Evolutionary conservation across 2,797 vertebrate species (phyloP).

Genomic region (Lepidocolaptes lacrymiger): DNA sequence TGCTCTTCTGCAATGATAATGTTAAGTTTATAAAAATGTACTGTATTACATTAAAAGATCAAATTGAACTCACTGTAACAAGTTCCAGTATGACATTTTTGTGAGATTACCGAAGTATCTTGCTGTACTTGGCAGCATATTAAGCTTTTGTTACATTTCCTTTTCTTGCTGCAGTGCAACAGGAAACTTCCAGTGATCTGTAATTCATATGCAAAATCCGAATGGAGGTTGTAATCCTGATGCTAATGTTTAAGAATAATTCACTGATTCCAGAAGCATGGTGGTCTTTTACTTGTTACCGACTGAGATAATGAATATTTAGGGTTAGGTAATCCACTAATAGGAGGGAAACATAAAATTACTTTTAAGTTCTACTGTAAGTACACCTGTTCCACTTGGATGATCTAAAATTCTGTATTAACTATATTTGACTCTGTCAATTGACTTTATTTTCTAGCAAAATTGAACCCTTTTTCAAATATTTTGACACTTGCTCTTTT

Average conservation of each 20-base stretch:
- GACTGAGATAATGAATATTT: background rate
- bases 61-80: conserved; percentile 71
- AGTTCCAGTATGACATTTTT: conserved; percentile 68
- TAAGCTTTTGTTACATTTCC: conserved; percentile 11
- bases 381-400: background rate
- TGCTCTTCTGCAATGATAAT: conserved; percentile 69
- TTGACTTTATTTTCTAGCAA: conserved; percentile 21
- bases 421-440: background rate
- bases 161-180: conserved; percentile 71
- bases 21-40: conserved; percentile 75
- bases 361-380: background rate
- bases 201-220: conserved; percentile 56
- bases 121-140: conserved; percentile 63
- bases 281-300: conserved; percentile 12
- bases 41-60: conserved; percentile 74
- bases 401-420: conserved; percentile 5
- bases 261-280: conserved; percentile 35
- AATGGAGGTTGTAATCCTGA: conserved; percentile 23
- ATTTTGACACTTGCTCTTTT: conserved; percentile 28
- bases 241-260: conserved; percentile 33
- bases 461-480: background rate
- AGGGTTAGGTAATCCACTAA: background rate
- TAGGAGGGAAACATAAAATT: background rate
- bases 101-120: conserved; percentile 59
- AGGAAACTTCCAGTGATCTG: conserved; percentile 62